Percentiles rank a stretch among this genome's conserved stretches.
phyloP scores from a whole-genome alignment of 2,797 vertebrate species.

The Rhincodon typus region DNA sequence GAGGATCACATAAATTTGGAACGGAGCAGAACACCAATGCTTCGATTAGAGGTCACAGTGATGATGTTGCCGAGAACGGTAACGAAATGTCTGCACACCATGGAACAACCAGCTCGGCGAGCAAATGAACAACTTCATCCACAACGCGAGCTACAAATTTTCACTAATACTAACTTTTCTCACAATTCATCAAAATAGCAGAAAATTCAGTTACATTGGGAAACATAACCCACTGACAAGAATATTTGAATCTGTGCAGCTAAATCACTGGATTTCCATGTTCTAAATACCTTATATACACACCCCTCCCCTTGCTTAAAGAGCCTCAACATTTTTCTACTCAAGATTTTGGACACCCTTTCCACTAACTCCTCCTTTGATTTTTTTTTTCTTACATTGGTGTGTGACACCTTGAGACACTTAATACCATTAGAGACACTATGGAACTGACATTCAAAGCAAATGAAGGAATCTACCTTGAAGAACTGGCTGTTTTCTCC shows the following conservation, averaged over 20 bases:
- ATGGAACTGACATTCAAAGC: background rate
- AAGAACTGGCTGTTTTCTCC: slow-evolving; percentile 49
- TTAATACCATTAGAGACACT: no score
- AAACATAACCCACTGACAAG: background rate
- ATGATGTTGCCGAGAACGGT: no score
- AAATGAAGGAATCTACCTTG: slow-evolving; percentile 60
- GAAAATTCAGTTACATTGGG: background rate
- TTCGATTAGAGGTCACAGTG: no score
- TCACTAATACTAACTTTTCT: no score
- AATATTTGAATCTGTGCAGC: background rate
- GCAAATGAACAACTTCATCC: no score
- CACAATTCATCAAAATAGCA: background rate
- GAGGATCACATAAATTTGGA: no score
- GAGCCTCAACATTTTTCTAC: background rate
- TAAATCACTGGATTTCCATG: background rate
- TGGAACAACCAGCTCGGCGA: no score
- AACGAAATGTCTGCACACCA: no score
- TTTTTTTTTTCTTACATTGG: background rate
- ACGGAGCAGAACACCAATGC: no score
- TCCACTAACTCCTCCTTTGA: background rate
- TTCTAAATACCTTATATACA: background rate
- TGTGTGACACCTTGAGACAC: background rate
- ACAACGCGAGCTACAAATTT: no score
- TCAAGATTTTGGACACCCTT: background rate
- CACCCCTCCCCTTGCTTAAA: background rate